Evolutionary conservation across 2,113 vertebrate genomes (phyloP), one percentile per base, ranked within the genome.

Genomic region (Riparia riparia): DNA sequence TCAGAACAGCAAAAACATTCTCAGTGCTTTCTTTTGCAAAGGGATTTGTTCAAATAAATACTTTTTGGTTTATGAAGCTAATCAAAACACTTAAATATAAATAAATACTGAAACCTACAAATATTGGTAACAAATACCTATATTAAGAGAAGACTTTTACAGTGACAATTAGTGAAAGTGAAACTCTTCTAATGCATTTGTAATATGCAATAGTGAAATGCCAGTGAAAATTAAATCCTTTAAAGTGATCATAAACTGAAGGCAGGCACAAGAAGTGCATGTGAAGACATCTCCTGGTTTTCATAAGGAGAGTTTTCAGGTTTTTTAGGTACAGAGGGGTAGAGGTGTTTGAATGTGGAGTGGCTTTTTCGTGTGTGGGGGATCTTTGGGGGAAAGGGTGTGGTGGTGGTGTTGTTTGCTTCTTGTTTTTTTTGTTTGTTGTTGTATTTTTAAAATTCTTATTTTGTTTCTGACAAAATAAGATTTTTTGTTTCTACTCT

Each of bases 361-460:
- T 44, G 26, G 4, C 8, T 21, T 65, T 50, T 47, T 29, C 6
- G 16, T 17, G 17, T 37, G 6, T 44, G 29, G 11, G 4, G 6
- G 13, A 8, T 22, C 22, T 20, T 51, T 26, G 18, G 4, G 14
- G 5, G 24, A 7, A 7, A 19, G 34, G 7, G 4, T 1, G 2
- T 17, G 37, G 37, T 37, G 37, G 37, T 37, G 2, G 24, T 57
- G 20, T 32, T 47, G 4, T 63, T 63, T 78, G 29, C 39, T 72
- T 5, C 37, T 63, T 45, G n/a, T 28, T 25, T 7, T 50, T 50
- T 66, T 31, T 64, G 7, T 49, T 57, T 49, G 15, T n/a, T 34
- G 5, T 41, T 41, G 2, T 6, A 24, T 64, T 56, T 31, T 14
- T 2, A 42, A 12, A 37, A 37, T 14, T 26, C 3, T 20, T 7